Base-by-base conservation (phyloP, 2,888 invertebrate species). In the Drosophila phalerata region DNA sequence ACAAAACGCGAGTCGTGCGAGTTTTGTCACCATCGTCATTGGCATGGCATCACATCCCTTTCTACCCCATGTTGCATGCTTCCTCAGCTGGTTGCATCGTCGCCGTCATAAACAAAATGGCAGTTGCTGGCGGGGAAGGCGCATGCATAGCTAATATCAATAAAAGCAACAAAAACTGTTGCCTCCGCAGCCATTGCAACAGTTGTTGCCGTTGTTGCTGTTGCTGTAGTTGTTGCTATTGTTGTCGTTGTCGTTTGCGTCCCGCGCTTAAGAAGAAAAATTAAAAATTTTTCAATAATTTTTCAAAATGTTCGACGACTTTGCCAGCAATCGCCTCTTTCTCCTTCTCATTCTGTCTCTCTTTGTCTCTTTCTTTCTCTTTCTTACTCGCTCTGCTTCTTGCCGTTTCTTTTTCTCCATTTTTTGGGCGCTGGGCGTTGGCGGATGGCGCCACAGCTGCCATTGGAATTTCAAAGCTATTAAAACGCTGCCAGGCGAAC, bases 401-500 rank as follows among this genome's bases (percentile, higher is more conserved):
- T 53, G 42, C 13, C 34, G 17, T 49, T 60, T 57, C 61, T 66
- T 40, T 48, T 19, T 13, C 58, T 69, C 60, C 64, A 69, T 67
- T 79, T 75, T 75, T 63, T 22, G 64, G 79, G 73, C 62, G 68
- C 57, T 30, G 51, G 34, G 45, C 51, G 74, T 69, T 49, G 53
- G 69, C 57, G 72, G 81, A 67, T 65, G 77, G 80, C 78, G 82
- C 71, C 83, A 85, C 92, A 92, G 92, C 92, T 92, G 92, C 88
- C 89, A 88, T 89, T 88, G 89, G 89, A 90, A 89, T 91, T 91
- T 87, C 92, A 91, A 91, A 91, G 89, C 91, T 92, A 92, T 92
- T 92, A 92, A 92, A 92, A 91, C 91, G 90, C 89, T 91, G 87
- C 91, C 85, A 89, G 90, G 83, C 85, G 85, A 87, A 87, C 91